Evolutionary conservation across 1,140 invertebrate species (phyloP), one percentile per base, ranked within the genome.

Genomic region (Manduca sexta): DNA sequence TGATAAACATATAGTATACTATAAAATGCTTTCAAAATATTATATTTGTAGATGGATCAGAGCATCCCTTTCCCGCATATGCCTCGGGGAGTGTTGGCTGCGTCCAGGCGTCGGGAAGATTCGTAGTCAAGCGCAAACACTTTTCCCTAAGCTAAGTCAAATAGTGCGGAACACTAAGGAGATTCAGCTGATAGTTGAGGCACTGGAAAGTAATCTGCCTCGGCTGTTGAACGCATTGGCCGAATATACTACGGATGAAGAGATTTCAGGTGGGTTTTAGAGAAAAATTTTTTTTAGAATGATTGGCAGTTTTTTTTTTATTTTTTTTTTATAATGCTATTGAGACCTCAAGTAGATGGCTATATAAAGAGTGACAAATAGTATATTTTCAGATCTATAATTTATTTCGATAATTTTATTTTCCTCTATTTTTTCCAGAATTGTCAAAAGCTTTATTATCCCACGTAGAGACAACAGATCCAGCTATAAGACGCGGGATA

Each of bases 201-300:
- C 84, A 5, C 59, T 87, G 48, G 86, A 87, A 48, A 63, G 47
- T 7, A 86, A 86, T 61, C 52, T 87, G 30, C 82, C 83, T 0
- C 61, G 86, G 14, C 74, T 87, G 38, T 55, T 87, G 49, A 74
- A 65, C 18, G 84, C 77, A 0, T 64, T 87, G 29, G 74, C 79
- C 33, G 78, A 84, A 37, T 87, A 85, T 62, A 82, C 81, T 8
- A 84, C 82, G 4, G 83, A 80, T 71, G 86, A 87, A 44, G 86
- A 87, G 48, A 82, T 87, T 58, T 71, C 69, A 43, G 78, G 86
- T 87, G 48, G 59, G 52, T 64, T 33, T 45, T 34, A n/a, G n/a
- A n/a, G n/a, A n/a, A n/a, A n/a, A n/a, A n/a, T n/a, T n/a, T n/a
- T n/a, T n/a, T n/a, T n/a, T n/a, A n/a, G n/a, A n/a, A n/a, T n/a